A percentile compares a stretch with the other conserved stretches of the same genome.
Conservation (phyloP, 2,113 vertebrate species). For the Phyllostomus discolor region DNA sequence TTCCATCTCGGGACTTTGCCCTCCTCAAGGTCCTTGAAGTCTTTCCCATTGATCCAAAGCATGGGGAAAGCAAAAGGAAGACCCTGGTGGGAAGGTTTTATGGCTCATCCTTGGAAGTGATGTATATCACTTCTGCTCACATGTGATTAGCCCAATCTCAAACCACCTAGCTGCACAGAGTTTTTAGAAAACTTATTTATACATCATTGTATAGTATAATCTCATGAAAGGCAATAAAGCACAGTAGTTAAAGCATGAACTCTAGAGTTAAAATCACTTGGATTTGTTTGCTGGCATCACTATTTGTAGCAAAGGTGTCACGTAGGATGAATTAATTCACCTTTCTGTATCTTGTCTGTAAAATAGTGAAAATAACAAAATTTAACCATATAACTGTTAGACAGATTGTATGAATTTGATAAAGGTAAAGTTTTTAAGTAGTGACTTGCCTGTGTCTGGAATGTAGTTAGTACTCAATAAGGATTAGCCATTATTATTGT, state of each 20-base stretch:
- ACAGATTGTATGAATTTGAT: constrained; percentile 13
- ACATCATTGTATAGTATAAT: background rate
- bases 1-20: background rate
- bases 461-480: background rate
- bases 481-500: background rate
- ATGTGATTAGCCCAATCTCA: background rate
- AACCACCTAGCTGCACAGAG: background rate
- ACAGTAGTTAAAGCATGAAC: background rate
- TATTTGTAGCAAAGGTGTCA: background rate
- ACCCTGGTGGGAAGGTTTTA: background rate
- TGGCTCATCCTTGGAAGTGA: background rate
- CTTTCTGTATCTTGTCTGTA: background rate
- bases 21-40: background rate
- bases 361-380: constrained; percentile 14
- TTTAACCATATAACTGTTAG: background rate
- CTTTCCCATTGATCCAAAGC: background rate
- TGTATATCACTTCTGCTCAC: background rate
- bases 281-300: background rate
- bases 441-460: background rate
- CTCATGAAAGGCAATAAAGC: background rate
- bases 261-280: background rate
- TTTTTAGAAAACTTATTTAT: background rate
- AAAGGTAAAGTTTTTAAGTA: background rate
- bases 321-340: background rate
- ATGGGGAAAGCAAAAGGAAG: background rate